phyloP scores from a whole-genome alignment of 53 echinoderm and acorn worm species.

The Apostichopus leukothele region DNA sequence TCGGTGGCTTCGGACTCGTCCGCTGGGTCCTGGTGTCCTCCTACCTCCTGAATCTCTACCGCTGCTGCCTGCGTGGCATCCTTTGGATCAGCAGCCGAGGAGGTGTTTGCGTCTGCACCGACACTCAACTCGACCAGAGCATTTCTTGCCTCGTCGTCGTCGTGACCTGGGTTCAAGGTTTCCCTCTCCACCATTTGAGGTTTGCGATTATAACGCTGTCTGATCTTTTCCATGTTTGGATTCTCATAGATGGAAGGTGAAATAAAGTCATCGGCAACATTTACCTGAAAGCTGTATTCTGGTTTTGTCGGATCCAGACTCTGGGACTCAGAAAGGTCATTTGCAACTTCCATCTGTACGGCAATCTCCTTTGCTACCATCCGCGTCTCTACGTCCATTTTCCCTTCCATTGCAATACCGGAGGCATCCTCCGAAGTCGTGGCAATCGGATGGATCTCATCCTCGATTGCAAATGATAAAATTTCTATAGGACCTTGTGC shows the following conservation, averaged over 20 bases:
- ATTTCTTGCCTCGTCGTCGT: neutral
- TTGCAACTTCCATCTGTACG: neutral
- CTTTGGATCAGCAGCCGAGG: neutral
- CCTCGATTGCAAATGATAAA: slow-evolving; percentile 38
- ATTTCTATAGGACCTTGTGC: slow-evolving; percentile 30
- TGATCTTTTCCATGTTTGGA: slow-evolving; percentile 48
- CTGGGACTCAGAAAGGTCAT: neutral
- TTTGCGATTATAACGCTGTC: slow-evolving; percentile 1
- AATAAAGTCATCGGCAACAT: slow-evolving; percentile 15
- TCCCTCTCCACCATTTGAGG: slow-evolving; percentile 4
- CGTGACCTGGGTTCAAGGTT: neutral
- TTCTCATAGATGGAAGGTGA: slow-evolving; percentile 30
- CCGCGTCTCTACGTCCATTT: neutral
- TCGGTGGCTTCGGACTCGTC: slow-evolving; percentile 46
- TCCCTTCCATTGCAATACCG: neutral
- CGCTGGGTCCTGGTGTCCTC: neutral
- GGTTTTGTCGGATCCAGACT: neutral
- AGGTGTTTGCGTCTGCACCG: neutral
- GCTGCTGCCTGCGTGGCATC: too few relatives aligned
- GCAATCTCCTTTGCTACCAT: neutral
- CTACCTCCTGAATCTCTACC: neutral
- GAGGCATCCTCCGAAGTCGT: neutral
- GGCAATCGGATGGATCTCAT: slow-evolving; percentile 22
- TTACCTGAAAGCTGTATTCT: neutral
- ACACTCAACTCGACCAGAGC: slow-evolving; percentile 11